Evolutionary conservation across 2,113 vertebrate species (phyloP), one percentile per base, ranked within the genome.

Genomic region (Salvelinus fontinalis): DNA sequence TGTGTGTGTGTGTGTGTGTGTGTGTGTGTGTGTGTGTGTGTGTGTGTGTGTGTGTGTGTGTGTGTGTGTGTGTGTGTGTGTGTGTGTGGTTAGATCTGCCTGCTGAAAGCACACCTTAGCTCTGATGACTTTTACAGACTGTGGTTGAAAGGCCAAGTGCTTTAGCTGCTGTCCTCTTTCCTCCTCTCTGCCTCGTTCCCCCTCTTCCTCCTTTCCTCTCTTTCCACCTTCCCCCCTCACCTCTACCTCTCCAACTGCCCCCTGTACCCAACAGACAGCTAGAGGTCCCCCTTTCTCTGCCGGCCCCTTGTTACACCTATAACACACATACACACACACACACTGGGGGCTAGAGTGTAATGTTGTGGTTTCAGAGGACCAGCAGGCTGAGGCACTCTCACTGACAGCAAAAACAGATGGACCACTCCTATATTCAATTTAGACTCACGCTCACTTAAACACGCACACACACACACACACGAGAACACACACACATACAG

Each of bases 51-150:
- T 34, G 5, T 34, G 5, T 34, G 34, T 34, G 34, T 34, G 34
- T 34, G 5, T 34, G 34, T 39, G 34, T 8, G 5, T 34, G 31
- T 34, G 31, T 44, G 2, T 44, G 8, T 86, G 79, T 71, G 54
- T 34, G 14, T 71, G 75, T 81, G 64, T 27, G 12, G 7, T 22
- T 70, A 20, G 39, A 4, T 72, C 70, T 68, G 27, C 49, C 24
- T 65, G 67, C 76, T 83, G 75, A 83, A 91, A 86, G 83, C 84
- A 79, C 83, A 90, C 80, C 80, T 90, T 85, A 69, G 51, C 29
- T 68, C 78, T 89, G 81, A 94, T 92, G 75, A 75, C 71, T 93
- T 91, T 89, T 65, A 81, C 93, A 93, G 87, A 90, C 82, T 85
- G 68, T 9, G 20, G 59, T 81, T 82, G 88, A 74, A 84, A 83